phyloP scores from a whole-genome alignment of 1,140 invertebrate species.

The Sminthurinus signatus region DNA sequence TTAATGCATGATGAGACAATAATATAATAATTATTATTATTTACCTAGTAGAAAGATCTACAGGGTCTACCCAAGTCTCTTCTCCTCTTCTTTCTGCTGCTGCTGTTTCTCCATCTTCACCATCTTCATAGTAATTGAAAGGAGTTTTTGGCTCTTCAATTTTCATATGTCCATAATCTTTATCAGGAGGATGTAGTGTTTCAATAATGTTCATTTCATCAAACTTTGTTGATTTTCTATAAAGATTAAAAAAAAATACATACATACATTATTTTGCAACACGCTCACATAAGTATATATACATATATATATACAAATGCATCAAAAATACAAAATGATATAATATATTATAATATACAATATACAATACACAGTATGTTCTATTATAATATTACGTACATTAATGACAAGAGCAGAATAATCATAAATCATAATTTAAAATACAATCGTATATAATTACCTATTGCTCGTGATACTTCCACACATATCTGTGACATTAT shows the following conservation, averaged over 20 bases:
- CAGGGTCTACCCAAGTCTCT: too few relatives aligned
- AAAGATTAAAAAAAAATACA: neutral
- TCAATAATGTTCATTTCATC: conserved; percentile 99
- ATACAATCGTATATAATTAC: neutral
- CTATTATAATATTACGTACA: neutral
- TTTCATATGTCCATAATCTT: conserved; percentile 99
- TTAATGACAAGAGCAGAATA: neutral
- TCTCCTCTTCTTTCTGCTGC: neutral
- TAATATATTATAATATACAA: neutral
- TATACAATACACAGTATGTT: neutral
- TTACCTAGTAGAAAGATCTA: conserved; percentile 12
- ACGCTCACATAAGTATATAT: neutral
- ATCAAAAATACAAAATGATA: neutral
- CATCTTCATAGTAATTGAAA: conserved; percentile 67
- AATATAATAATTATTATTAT: too few relatives aligned
- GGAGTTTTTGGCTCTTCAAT: conserved; percentile 98
- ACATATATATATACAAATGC: neutral
- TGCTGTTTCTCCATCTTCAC: conserved; percentile 53
- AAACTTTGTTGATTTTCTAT: conserved; percentile 67
- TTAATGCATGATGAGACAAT: too few relatives aligned
- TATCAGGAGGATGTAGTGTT: conserved; percentile 93
- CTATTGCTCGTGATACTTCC: neutral
- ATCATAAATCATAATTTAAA: neutral
- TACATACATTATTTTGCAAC: neutral
- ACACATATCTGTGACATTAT: neutral